Evolutionary conservation across 2,888 invertebrate genomes (phyloP).

Genomic region (Drosophila neutralis): DNA sequence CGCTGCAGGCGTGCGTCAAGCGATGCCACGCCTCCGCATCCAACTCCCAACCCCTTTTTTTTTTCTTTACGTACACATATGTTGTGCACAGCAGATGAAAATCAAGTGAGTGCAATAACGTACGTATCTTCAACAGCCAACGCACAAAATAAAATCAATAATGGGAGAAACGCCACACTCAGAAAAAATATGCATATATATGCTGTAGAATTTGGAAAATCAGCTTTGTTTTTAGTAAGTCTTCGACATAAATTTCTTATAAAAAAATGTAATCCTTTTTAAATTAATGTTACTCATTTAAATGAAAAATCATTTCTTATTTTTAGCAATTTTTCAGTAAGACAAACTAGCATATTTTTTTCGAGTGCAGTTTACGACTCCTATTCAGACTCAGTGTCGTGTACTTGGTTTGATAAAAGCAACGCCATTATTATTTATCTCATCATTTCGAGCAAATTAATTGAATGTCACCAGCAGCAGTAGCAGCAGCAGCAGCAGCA

Average conservation of each 20-base stretch:
- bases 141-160: slow-evolving; percentile 64
- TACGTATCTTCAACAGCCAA: slow-evolving; percentile 41
- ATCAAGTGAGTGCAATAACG: slow-evolving; percentile 68
- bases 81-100: slow-evolving; percentile 48
- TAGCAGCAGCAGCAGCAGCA: neutral
- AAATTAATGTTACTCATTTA: neutral
- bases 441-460: slow-evolving; percentile 60
- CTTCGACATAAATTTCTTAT: neutral
- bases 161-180: slow-evolving; percentile 32
- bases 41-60: neutral
- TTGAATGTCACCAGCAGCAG: slow-evolving; percentile 55
- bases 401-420: slow-evolving; percentile 34
- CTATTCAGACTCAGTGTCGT: slow-evolving; percentile 1
- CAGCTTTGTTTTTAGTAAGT: too few species aligned
- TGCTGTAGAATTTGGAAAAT: neutral
- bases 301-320: neutral
- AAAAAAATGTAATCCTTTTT: rapidly evolving
- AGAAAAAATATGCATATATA: neutral
- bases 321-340: neutral
- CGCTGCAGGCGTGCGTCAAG: slow-evolving; percentile 57
- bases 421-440: slow-evolving; percentile 55
- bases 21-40: slow-evolving; percentile 35
- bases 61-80: slow-evolving; percentile 16
- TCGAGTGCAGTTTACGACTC: neutral
- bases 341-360: neutral